Percentiles rank a stretch among this genome's conserved stretches.
Conservation (phyloP, 2,113 vertebrate species). For the Propithecus coquereli region DNA sequence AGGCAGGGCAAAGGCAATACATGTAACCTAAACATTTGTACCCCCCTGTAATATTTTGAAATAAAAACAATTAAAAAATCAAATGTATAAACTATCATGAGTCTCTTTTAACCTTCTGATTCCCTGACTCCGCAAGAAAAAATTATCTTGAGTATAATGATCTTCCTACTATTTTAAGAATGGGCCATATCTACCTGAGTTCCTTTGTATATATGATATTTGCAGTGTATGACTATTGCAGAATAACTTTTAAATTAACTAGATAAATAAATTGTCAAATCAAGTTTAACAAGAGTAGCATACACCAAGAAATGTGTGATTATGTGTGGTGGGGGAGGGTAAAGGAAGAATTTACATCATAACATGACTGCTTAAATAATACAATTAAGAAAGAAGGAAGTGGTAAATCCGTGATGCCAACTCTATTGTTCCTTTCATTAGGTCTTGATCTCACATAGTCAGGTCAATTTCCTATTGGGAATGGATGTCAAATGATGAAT, state of each 20-base stretch:
- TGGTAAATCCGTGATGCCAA: neutral
- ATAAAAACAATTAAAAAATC: neutral
- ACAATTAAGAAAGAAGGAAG: neutral
- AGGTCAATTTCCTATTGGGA: neutral
- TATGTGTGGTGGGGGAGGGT: accelerated
- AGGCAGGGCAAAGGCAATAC: too few relatives aligned
- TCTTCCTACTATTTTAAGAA: neutral
- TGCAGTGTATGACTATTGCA: neutral
- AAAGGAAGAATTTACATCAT: neutral
- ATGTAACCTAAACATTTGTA: too few relatives aligned
- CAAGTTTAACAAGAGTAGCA: neutral
- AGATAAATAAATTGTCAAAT: neutral
- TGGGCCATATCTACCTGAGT: neutral
- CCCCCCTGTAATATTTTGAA: too few relatives aligned
- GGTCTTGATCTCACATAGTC: neutral
- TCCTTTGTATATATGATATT: neutral
- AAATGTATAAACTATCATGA: neutral
- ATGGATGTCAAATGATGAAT: neutral
- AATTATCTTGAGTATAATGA: neutral
- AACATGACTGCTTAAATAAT: neutral
- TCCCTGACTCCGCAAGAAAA: neutral
- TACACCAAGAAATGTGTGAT: neutral
- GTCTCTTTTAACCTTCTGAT: neutral
- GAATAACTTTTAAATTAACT: neutral
- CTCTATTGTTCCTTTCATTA: neutral